These are phyloP conservation scores for Rhyacophila brunnea DNA, from an alignment of 1,140 invertebrate genomes.

Conservation along the genomic window DNA sequence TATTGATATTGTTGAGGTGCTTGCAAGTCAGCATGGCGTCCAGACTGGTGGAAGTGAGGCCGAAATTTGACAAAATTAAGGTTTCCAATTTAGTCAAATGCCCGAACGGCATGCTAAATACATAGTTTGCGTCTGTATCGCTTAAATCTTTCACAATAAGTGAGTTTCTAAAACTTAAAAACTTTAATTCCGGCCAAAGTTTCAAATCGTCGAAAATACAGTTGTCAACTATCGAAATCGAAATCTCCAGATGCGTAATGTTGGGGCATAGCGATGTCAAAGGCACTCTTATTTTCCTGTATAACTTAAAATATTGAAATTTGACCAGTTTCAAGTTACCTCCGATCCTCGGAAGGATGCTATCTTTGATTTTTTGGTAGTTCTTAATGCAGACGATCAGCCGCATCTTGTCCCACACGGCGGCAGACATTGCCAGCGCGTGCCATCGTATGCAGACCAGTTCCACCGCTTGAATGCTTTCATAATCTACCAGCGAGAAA, in stretches of 20 bases:
- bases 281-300: constrained; percentile 52
- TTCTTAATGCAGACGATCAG: constrained; percentile 55
- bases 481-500: constrained; percentile 54
- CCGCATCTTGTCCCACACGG: constrained; percentile 52
- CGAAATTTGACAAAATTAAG: constrained; percentile 52
- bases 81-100: constrained; percentile 49
- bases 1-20: constrained; percentile 51
- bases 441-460: constrained; percentile 54
- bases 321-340: constrained; percentile 54
- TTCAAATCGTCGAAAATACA: constrained; percentile 54
- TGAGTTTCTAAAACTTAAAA: constrained; percentile 54
- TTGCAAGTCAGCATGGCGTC: constrained; percentile 51
- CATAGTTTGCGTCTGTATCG: constrained; percentile 52
- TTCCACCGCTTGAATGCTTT: constrained; percentile 49
- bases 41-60: constrained; percentile 47
- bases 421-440: constrained; percentile 48
- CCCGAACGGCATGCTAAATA: constrained; percentile 52
- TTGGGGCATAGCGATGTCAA: constrained; percentile 52
- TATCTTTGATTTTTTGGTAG: constrained; percentile 50
- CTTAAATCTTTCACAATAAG: constrained; percentile 40
- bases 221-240: constrained; percentile 53
- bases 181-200: constrained; percentile 52
- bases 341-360: constrained; percentile 52
- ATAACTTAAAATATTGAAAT: constrained; percentile 55
- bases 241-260: constrained; percentile 55